A percentile compares a stretch with the other conserved stretches of the same genome.
Conservation (phyloP, 1,140 invertebrate species). For the Drosophila pachea region DNA sequence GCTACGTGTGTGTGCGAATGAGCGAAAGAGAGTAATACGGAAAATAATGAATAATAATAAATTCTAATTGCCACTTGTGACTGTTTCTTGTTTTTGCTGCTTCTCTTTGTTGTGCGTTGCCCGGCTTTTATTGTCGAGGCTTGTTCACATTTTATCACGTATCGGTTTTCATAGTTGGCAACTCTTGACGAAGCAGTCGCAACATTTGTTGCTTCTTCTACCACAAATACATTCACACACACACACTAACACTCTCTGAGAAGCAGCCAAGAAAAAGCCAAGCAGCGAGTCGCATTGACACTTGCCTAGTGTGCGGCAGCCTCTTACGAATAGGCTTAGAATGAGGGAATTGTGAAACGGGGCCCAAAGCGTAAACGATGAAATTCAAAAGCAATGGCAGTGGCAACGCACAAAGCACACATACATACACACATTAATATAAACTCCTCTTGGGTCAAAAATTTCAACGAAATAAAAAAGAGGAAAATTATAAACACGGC, state of each 20-base stretch:
- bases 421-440: conserved; percentile 7
- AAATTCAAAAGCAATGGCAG: conserved; percentile 26
- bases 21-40: conserved; percentile 42
- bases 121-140: conserved; percentile 6
- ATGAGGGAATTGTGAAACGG: conserved; percentile 58
- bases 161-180: conserved; percentile 40
- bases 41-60: conserved; percentile 74
- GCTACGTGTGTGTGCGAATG: conserved; percentile 21
- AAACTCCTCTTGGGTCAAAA: conserved; percentile 49
- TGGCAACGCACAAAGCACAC: conserved; percentile 13
- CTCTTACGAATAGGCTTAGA: conserved; percentile 59
- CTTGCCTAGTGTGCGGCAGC: conserved; percentile 31
- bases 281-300: conserved; percentile 40
- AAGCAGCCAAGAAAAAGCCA: conserved; percentile 19
- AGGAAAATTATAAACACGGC: conserved; percentile 68
- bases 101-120: background rate
- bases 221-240: conserved; percentile 1
- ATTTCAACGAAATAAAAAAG: conserved; percentile 51
- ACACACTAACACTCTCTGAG: background rate
- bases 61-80: conserved; percentile 66
- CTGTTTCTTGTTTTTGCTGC: background rate
- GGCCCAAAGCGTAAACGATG: conserved; percentile 33
- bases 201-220: conserved; percentile 69
- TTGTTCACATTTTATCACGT: conserved; percentile 67
- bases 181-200: conserved; percentile 40